Evolutionary conservation across 2,113 vertebrate species (phyloP), one percentile per base, ranked within the genome.

Genomic region (Thunnus thynnus): DNA sequence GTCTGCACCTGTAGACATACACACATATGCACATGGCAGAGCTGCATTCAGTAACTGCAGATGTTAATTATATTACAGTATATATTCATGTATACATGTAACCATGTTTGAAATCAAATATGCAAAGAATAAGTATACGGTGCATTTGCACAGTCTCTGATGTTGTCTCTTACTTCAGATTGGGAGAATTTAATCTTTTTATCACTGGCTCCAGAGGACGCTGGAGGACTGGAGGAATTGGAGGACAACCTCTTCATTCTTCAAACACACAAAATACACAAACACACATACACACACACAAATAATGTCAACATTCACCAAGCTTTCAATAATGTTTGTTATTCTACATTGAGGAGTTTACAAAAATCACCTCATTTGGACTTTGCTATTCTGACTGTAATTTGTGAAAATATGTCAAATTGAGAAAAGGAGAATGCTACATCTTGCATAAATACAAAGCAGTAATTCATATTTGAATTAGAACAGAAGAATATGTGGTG

Each of bases 101-200:
- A 47, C 7, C n/a, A 41, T 10, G 17, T 16, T 20, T 10, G 36
- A 41, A 2, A 8, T 41, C 36, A 41, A 41, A 41, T 41, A 41
- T 41, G 36, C 36, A 41, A 41, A 58, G 18, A 68, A 20, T 27
- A 27, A 4, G 3, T 7, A 30, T 5, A 32, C 5, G n/a, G 41
- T 27, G 22, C n/a, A 46, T 18, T 22, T 5, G 2, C 9, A 30
- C 22, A 20, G 16, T n/a, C 3, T 5, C 2, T 20, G 1, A 17
- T n/a, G 2, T 22, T 46, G 63, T 50, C 12, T 47, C 86, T 88
- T 76, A 93, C 92, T 16, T 89, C 69, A 52, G 58, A 80, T n/a
- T 68, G 51, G 18, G 86, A 80, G 22, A 89, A 9, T 3, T 44
- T 80, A 0, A 79, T 56, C 44, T 36, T 79, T 54, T 58, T 3